These are phyloP conservation scores for Ascaphus truei DNA, from an alignment of 2,113 vertebrate genomes.

Conservation along the genomic window DNA sequence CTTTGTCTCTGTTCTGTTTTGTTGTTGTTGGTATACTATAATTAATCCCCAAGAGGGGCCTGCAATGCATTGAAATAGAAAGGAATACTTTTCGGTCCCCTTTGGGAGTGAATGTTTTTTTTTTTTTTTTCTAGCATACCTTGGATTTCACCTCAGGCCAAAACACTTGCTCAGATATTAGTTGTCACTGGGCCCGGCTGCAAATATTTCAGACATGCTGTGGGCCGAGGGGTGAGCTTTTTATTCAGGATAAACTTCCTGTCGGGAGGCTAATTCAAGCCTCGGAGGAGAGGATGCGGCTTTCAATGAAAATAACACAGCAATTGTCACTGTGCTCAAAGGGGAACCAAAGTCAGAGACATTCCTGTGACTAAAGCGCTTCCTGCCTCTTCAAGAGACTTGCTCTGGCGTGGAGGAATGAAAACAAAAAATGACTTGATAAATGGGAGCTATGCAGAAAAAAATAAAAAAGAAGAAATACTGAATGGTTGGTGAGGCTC, in stretches of 20 bases:
- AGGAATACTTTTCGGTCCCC: no score
- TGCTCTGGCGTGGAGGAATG: conserved; percentile 39
- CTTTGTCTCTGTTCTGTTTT: no score
- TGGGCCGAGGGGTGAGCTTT: conserved; percentile 1
- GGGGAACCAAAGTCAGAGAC: conserved; percentile 37
- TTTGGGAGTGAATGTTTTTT: no score
- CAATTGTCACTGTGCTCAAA: conserved; percentile 37
- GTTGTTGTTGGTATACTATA: no score
- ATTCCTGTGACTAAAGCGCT: conserved; percentile 38
- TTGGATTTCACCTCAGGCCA: no score
- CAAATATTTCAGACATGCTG: neutral
- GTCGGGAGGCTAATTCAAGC: conserved; percentile 30
- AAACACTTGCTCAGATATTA: no score
- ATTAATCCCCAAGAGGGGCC: no score
- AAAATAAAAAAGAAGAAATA: neutral
- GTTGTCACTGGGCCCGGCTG: neutral
- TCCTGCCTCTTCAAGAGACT: conserved; percentile 45
- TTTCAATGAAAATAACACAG: conserved; percentile 37
- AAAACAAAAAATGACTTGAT: conserved; percentile 41
- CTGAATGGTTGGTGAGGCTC: neutral
- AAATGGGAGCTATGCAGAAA: conserved; percentile 17
- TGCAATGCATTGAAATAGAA: no score
- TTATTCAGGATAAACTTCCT: conserved; percentile 25
- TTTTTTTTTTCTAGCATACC: no score
- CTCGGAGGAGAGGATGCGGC: conserved; percentile 26